Conservation (phyloP, 1,140 invertebrate genomes). For the Microplitis mediator region DNA sequence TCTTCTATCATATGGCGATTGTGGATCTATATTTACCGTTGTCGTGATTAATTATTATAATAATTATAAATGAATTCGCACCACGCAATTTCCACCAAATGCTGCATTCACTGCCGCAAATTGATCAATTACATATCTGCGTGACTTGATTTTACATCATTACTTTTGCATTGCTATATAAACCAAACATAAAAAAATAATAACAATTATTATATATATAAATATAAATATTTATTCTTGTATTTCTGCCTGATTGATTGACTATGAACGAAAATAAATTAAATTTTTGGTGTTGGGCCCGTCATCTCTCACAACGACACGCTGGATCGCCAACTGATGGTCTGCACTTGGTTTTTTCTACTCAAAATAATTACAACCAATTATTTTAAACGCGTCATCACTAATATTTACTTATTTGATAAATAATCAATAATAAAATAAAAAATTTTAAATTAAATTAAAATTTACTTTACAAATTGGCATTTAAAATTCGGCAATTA, state of each 20-base stretch:
- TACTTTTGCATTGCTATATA: constrained; percentile 11
- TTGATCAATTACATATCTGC: constrained; percentile 6
- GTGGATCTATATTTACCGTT: constrained; percentile 19
- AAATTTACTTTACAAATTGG: too few relatives aligned
- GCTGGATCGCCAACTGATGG: constrained; percentile 31
- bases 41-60: constrained; percentile 3
- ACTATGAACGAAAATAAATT: constrained; percentile 5
- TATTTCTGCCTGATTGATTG: constrained; percentile 14
- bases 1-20: constrained; percentile 44
- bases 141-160: constrained; percentile 10
- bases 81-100: constrained; percentile 2
- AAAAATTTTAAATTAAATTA: background rate
- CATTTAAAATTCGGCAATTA: too few relatives aligned
- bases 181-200: constrained; percentile 25
- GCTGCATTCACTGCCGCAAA: constrained; percentile 18
- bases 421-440: background rate
- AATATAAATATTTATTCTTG: constrained; percentile 8
- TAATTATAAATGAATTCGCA: constrained; percentile 18
- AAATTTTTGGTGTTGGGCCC: constrained; percentile 44
- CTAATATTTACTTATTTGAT: background rate
- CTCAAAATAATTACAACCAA: constrained; percentile 10
- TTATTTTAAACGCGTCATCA: background rate
- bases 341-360: constrained; percentile 28
- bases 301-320: constrained; percentile 28
- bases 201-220: background rate